Evolutionary conservation across 37 sponge, comb jelly and placozoan species (phyloP).

Genomic region (Ianthella basta): DNA sequence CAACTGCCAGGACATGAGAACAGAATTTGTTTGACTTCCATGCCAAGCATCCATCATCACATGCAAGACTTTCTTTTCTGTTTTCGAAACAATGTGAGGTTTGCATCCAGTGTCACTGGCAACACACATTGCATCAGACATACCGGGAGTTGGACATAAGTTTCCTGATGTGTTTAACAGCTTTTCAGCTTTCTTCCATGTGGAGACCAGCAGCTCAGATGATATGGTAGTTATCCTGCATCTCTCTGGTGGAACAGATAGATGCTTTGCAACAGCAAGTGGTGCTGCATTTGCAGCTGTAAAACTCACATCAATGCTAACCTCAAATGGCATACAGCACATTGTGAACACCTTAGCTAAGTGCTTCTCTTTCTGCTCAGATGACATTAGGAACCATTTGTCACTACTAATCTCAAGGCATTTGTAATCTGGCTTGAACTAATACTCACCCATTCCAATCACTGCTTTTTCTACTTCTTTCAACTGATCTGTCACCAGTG

Average conservation of each 20-base stretch:
- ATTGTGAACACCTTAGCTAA: neutral
- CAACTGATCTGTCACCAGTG: constrained; percentile 4
- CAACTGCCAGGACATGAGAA: constrained; percentile 23
- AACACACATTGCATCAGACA: constrained; percentile 27
- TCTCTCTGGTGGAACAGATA: constrained; percentile 12
- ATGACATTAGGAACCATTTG: constrained; percentile 1
- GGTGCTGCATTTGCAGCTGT: neutral
- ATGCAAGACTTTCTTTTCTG: constrained; percentile 12
- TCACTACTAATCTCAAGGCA: neutral
- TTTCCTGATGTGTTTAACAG: neutral
- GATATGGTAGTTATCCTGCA: constrained; percentile 3
- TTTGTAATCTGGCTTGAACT: constrained; percentile 6
- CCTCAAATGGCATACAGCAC: neutral
- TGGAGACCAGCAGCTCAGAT: neutral
- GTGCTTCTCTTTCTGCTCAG: constrained; percentile 5
- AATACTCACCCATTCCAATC: constrained; percentile 21
- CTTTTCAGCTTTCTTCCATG: constrained; percentile 27
- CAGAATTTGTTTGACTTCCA: constrained; percentile 19
- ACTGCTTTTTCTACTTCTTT: constrained; percentile 28
- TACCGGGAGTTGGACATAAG: constrained; percentile 4
- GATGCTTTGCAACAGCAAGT: neutral
- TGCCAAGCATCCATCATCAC: constrained; percentile 12
- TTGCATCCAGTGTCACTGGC: constrained; percentile 5
- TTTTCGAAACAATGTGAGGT: constrained; percentile 23
- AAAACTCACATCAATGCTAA: neutral